Evolutionary conservation across 2,888 invertebrate species (phyloP).

Genomic region (Mythimna impura): DNA sequence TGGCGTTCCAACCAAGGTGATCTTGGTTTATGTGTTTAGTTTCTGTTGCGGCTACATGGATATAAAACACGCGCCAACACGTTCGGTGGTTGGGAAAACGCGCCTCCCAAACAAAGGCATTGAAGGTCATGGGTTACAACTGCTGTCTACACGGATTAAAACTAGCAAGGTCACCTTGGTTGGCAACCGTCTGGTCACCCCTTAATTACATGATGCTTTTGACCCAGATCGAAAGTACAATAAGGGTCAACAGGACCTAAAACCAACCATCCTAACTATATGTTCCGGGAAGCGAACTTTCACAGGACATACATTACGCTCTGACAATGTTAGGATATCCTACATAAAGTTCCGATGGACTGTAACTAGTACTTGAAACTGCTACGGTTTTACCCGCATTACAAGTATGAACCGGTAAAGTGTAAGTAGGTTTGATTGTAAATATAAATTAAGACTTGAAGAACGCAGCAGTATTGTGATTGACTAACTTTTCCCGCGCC

Average conservation of each 20-base stretch:
- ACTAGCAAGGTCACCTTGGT: too few species aligned
- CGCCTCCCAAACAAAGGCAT: too few species aligned
- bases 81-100: too few species aligned
- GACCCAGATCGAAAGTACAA: neutral
- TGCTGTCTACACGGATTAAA: too few species aligned
- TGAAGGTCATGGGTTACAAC: too few species aligned
- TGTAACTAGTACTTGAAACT: constrained; percentile 44
- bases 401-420: constrained; percentile 39
- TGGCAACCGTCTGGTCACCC: too few species aligned
- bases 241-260: neutral
- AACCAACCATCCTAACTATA: constrained; percentile 32
- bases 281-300: constrained; percentile 37
- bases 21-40: too few species aligned
- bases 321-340: constrained; percentile 39
- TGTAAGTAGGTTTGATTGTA: neutral
- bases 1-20: too few species aligned
- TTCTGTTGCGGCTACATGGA: too few species aligned
- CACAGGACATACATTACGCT: constrained; percentile 16
- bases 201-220: neutral
- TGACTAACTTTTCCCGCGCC: neutral
- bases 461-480: constrained; percentile 8
- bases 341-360: constrained; percentile 38
- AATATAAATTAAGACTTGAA: neutral
- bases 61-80: too few species aligned
- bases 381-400: constrained; percentile 22